Percentiles rank a stretch among this genome's conserved stretches.
Evolutionary conservation across 1,140 invertebrate species (phyloP).

Genomic region (Caenorhabditis briggsae): DNA sequence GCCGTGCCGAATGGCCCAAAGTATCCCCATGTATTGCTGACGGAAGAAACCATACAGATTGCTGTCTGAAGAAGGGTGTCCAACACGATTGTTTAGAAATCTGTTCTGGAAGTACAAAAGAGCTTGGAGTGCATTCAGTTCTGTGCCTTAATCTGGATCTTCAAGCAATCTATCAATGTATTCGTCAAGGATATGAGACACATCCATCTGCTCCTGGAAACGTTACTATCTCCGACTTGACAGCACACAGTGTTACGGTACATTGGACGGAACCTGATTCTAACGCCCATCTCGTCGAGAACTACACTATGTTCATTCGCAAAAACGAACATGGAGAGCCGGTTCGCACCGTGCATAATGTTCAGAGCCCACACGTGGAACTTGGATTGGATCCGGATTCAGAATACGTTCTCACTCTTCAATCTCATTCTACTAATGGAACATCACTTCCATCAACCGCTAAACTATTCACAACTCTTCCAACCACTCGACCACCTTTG

Average conservation of each 20-base stretch:
- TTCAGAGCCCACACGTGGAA: conserved; percentile 50
- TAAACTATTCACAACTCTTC: conserved; percentile 58
- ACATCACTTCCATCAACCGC: conserved; percentile 62
- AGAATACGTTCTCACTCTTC: conserved; percentile 55
- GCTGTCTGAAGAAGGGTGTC: conserved; percentile 60
- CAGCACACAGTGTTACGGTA: conserved; percentile 43
- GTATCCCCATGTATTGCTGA: conserved; percentile 64
- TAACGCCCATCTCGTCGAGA: conserved; percentile 62
- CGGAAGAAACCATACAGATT: conserved; percentile 61
- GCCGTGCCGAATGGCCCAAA: conserved; percentile 62
- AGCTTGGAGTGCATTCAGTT: conserved; percentile 60
- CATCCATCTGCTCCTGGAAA: conserved; percentile 64
- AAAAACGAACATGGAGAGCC: conserved; percentile 61
- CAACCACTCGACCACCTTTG: neutral
- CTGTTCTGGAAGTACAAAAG: conserved; percentile 55
- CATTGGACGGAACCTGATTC: conserved; percentile 55
- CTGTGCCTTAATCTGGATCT: conserved; percentile 63
- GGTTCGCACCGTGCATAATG: conserved; percentile 43
- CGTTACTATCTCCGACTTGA: conserved; percentile 52
- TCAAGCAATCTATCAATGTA: conserved; percentile 62
- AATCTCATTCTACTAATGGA: conserved; percentile 59
- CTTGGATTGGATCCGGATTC: conserved; percentile 61
- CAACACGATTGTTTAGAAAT: conserved; percentile 60
- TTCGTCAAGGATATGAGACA: conserved; percentile 62
- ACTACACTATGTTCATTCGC: conserved; percentile 59